A percentile compares a stretch with the other conserved stretches of the same genome.
These are phyloP conservation scores for Nephotettix cincticeps DNA, from an alignment of 1,140 invertebrate species.

Conservation along the genomic window DNA sequence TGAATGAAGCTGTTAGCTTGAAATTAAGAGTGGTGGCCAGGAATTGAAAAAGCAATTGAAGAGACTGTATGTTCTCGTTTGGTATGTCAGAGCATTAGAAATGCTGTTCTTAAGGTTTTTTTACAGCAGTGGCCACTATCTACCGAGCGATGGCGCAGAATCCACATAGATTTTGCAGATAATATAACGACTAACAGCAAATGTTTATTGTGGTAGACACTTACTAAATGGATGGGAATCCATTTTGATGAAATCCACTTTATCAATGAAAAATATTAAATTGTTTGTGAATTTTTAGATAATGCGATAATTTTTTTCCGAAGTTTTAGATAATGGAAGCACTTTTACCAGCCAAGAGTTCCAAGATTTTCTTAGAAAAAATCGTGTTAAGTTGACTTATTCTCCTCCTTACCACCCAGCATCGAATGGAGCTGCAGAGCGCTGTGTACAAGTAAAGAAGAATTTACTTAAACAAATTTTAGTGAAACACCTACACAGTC, in stretches of 20 bases:
- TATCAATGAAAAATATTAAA: neutral
- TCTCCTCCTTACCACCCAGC: neutral
- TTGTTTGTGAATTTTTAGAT: neutral
- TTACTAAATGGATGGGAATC: no score
- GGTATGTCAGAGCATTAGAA: neutral
- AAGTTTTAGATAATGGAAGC: neutral
- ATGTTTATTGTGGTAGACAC: neutral
- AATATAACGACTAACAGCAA: neutral
- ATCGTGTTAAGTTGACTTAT: neutral
- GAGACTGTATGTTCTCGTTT: neutral
- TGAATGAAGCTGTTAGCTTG: neutral
- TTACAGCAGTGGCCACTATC: neutral
- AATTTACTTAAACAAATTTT: neutral
- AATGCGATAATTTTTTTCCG: neutral
- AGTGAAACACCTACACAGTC: neutral
- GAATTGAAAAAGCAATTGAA: neutral
- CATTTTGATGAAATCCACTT: neutral
- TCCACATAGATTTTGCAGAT: neutral
- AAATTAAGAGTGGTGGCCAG: no score
- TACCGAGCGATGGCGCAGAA: neutral
- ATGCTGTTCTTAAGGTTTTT: neutral
- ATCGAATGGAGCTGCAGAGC: neutral
- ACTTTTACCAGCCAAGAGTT: neutral
- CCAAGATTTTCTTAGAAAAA: neutral
- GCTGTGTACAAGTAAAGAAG: neutral